A percentile compares a stretch with the other conserved stretches of the same genome.
phyloP scores from a whole-genome alignment of 2,113 vertebrate genomes.

The Meles meles region DNA sequence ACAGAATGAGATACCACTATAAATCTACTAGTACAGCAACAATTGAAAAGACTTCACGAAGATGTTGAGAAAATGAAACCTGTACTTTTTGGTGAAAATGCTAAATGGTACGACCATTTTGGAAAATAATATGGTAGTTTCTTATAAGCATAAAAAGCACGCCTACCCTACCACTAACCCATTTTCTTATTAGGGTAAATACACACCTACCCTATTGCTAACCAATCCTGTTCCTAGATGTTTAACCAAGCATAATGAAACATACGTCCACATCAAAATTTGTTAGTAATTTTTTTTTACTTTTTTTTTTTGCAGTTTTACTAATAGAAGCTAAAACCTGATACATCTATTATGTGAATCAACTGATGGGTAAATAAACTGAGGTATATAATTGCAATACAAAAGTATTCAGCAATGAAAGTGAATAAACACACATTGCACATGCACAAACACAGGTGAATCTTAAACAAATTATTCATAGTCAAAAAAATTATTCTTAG shows the following conservation, averaged over 20 bases:
- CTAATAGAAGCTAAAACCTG: background rate
- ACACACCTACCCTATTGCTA: fast-evolving
- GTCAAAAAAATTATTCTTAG: background rate
- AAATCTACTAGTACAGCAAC: background rate
- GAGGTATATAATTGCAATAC: background rate
- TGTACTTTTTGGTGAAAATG: background rate
- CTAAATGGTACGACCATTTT: background rate
- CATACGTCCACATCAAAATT: background rate
- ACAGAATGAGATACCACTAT: background rate
- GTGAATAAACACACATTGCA: background rate
- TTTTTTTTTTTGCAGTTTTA: background rate
- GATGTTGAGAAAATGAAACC: background rate
- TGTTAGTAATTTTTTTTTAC: background rate
- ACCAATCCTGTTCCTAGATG: background rate
- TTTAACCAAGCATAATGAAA: background rate
- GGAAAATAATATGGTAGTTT: background rate
- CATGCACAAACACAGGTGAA: background rate
- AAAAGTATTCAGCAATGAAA: background rate
- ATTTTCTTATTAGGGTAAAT: background rate
- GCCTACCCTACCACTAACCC: fast-evolving
- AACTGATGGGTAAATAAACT: background rate
- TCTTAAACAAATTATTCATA: background rate
- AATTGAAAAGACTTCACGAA: background rate
- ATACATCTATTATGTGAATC: background rate
- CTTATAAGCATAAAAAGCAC: background rate